Base-by-base conservation (phyloP, 1,140 invertebrate species). In the Apis cerana region DNA sequence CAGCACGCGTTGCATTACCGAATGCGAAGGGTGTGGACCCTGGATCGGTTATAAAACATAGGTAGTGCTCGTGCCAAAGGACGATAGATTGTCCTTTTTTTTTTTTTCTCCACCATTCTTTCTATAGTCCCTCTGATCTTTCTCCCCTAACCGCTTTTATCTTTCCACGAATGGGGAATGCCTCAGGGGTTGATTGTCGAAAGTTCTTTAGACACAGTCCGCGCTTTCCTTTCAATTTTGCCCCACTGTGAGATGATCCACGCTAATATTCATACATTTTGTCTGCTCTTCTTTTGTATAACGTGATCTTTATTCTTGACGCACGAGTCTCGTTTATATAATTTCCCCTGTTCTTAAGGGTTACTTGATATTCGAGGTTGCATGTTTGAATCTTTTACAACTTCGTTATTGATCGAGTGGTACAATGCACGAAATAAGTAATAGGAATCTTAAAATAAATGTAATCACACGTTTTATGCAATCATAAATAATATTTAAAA, bases 21-120 rank as follows among this genome's bases (percentile, higher is more conserved):
- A 43, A 56, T 33, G 62, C 13, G 2, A 82, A 82, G 74, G 79
- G 75, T 70, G 64, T 64, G 54, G 19, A 78, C 74, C 64, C 33
- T n/a, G n/a, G 43, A 54, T 59, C 67, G 54, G 23, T 61, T 65
- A n/a, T 56, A 17, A 48, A 82, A 84, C 74, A 72, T 69, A 62
- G 85, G 59, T 71, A 54, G 54, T 48, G 58, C 19, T n/a, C 27
- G 33, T 19, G 71, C n/a, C n/a, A n/a, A n/a, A 27, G 64, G 21
- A 21, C 77, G 33, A 54, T 56, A 61, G 80, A 68, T 80, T 79
- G 59, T 85, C 70, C 64, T 74, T 85, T 85, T 74, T 75, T 70
- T 85, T 85, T 21, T 48, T 59, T 17, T 43, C 33, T 43, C 33
- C 4, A 43, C 33, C 33, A 43, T 43, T 43, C 33, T 7, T 5